Conservation (phyloP, 35 echinoderm and acorn worm species). For the Hemicentrotus pulcherrimus region DNA sequence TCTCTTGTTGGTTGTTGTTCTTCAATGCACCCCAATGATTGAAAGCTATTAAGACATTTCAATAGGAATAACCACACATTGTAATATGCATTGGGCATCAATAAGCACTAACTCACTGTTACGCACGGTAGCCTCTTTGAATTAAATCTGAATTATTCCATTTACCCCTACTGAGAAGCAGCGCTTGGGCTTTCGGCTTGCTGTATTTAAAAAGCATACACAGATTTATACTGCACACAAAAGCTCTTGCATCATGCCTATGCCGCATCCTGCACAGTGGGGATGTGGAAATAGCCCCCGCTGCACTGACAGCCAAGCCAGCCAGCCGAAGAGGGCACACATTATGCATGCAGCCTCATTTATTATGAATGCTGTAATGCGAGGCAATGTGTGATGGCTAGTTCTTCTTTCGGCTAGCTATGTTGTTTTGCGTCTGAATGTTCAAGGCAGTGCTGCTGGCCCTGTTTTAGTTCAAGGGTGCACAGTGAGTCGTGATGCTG, state of each 20-base stretch:
- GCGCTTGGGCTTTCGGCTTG: neutral
- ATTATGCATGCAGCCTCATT: neutral
- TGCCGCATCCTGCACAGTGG: neutral
- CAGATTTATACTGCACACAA: neutral
- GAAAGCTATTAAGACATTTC: neutral
- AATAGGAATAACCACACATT: neutral
- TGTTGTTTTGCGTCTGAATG: neutral
- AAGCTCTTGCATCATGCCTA: neutral
- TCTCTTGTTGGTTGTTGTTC: neutral
- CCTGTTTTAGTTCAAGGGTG: neutral
- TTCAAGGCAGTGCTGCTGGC: neutral
- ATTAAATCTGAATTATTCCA: neutral
- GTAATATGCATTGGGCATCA: neutral
- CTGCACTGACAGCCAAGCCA: neutral
- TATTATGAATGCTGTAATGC: constrained; percentile 8
- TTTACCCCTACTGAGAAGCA: constrained; percentile 6
- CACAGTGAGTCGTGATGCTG: neutral
- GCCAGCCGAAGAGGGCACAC: neutral
- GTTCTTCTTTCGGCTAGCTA: neutral
- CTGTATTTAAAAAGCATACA: neutral
- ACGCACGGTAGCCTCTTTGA: neutral
- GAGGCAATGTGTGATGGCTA: neutral
- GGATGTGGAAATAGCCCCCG: neutral
- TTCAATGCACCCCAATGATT: neutral
- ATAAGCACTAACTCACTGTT: neutral